Evolutionary conservation across 2,797 vertebrate genomes (phyloP).

Genomic region (Poliocrania exsul): DNA sequence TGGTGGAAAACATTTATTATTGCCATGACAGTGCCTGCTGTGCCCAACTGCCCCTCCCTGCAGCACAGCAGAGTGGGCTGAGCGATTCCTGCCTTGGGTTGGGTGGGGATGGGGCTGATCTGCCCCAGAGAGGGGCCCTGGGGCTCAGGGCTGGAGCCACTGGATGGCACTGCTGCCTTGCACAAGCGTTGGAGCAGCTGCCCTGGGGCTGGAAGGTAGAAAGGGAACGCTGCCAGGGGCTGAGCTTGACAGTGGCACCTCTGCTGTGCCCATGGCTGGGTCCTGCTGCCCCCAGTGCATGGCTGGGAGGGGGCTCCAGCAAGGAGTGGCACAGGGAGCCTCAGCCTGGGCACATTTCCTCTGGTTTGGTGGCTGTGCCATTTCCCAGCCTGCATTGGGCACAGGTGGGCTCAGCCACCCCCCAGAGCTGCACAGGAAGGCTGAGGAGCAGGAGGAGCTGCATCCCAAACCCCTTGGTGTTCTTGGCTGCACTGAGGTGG

Average conservation of each 20-base stretch:
- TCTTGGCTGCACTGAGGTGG: neutral
- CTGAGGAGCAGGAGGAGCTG: neutral
- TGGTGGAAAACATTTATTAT: fast-evolving
- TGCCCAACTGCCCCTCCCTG: fast-evolving
- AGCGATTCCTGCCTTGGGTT: fast-evolving
- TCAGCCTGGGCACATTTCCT: fast-evolving
- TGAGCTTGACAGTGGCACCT: fast-evolving
- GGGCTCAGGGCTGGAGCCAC: neutral
- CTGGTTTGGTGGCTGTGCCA: fast-evolving
- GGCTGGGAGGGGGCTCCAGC: too few relatives aligned
- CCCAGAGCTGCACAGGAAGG: neutral
- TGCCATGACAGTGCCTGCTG: fast-evolving
- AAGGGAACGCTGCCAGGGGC: neutral
- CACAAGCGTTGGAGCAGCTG: fast-evolving
- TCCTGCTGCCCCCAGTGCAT: fast-evolving
- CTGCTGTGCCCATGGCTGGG: fast-evolving
- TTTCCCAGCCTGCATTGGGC: fast-evolving
- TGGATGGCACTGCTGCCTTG: slow-evolving; percentile 27
- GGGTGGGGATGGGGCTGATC: fast-evolving
- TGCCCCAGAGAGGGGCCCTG: neutral
- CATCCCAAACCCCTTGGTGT: neutral
- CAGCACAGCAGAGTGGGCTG: fast-evolving
- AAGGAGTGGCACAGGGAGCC: fast-evolving
- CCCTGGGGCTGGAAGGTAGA: fast-evolving
- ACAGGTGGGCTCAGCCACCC: fast-evolving